Base-by-base conservation (phyloP, 2,113 vertebrate genomes). In the Ceyx melanurus region DNA sequence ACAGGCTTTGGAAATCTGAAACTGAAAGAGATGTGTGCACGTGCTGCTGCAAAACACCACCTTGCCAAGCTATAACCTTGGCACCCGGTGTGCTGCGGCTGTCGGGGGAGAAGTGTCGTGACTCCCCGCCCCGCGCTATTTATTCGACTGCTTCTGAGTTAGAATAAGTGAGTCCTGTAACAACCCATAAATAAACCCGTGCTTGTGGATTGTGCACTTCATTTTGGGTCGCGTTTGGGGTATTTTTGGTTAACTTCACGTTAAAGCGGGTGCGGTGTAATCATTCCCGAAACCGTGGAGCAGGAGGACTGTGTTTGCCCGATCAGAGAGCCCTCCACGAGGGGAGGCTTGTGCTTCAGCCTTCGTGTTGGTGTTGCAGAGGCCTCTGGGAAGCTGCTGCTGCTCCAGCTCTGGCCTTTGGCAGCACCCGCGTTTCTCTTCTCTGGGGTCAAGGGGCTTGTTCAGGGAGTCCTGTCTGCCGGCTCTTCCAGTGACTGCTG, bases 391-490 rank as follows among this genome's bases (percentile, higher is more conserved):
- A 1, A 10, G 29, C 67, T 8, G 56, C 60, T 12, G n/a, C 16
- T 8, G 4, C 20, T 18, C 61, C 0, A 0, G 5, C 37, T n/a
- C 26, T 12, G 54, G 0, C 12, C 28, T 11, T 28, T 5, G 54
- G 0, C 1, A 37, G 31, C 31, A 0, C 81, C 33, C 3, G 15
- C 1, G 0, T 8, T 7, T 7, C 11, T 5, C 31, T 15, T 19
- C 0, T 1, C 4, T 2, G 83, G 29, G 23, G 58, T 29, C 16
- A 0, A 13, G 43, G 7, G 2, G 13, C 28, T 46, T 6, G 0
- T 22, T 11, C 4, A 3, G 4, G 17, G 40, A 17, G 15, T 3
- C 3, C 7, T 6, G 0, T 7, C 21, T 8, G 11, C 6, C 0
- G 11, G 57, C 11, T 5, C 29, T 15, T 15, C 37, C 12, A 2